These are phyloP conservation scores for Mus minutoides DNA, from an alignment of 2,797 vertebrate genomes.

Conservation along the genomic window DNA sequence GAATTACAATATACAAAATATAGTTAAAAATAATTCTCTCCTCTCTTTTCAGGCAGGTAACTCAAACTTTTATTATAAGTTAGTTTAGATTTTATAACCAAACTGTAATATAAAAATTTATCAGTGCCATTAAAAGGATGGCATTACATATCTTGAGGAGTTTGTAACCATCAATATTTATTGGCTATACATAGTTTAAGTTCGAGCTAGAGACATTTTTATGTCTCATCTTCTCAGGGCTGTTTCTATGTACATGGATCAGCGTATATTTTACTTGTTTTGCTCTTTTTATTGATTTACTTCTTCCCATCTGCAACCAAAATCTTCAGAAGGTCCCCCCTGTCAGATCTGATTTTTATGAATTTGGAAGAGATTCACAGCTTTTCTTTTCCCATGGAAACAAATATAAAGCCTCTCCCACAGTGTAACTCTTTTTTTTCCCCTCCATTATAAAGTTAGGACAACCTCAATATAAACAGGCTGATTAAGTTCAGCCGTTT, in stretches of 20 bases:
- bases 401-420: not conserved
- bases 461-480: not conserved
- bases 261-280: not conserved
- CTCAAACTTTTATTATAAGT: not conserved
- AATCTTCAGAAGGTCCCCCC: not conserved
- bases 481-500: not conserved
- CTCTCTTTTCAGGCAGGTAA: not conserved
- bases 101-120: not conserved
- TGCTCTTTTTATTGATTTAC: not conserved
- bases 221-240: not conserved
- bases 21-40: not conserved
- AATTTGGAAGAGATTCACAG: not conserved
- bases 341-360: not conserved
- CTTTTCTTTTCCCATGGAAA: not conserved
- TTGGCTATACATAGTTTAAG: not conserved
- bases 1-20: not conserved
- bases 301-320: not conserved
- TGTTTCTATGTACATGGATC: not conserved
- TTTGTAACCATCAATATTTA: not conserved
- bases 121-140: not conserved
- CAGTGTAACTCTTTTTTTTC: not conserved
- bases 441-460: not conserved
- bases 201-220: not conserved
- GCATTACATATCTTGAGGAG: not conserved
- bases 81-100: not conserved